Base-by-base conservation (phyloP, 2,113 vertebrate species). In the Acanthochromis polyacanthus region DNA sequence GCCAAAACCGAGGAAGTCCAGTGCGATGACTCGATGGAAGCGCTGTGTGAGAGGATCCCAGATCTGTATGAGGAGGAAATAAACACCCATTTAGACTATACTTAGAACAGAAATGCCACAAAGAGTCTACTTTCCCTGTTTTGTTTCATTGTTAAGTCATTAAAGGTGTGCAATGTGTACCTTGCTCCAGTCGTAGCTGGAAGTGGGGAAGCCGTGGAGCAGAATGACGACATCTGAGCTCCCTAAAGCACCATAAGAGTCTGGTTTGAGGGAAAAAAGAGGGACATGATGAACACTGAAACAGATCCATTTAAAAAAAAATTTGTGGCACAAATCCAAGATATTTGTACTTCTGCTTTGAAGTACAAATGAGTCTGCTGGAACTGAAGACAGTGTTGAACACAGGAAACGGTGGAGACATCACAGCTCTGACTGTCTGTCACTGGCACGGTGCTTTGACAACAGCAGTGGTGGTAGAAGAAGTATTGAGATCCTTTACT, bases 141-240 rank as follows among this genome's bases (percentile, higher is more conserved):
- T 30, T 30, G 30, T 30, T 30, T 30, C 6, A 6, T 30, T 30
- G 30, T 30, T 30, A 5, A 30, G 30, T 6, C 30, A 30, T 5
- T 30, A 30, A 30, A 30, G 30, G 30, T 30, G 30, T 30, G 30
- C 19, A 7, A 38, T 7, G 67, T 4, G 12, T 74, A 99, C 97
- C 97, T 98, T 99, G 89, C 89, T 96, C 98, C 98, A 99, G 77
- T 99, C 96, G 0, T 96, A 96, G 94, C 98, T 99, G 70, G 97
- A 99, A 0, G 98, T 98, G 0, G 97, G 98, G 89, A 99, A 99
- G 48, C 97, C 98, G 0, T 99, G 98, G 64, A 99, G 92, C 43
- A 99, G 95, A 25, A 99, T 57, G 0, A 98, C 83, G 0, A 98
- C 78, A 23, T 99, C 97, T 0, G 97, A 96, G 86, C 95, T 97